These are phyloP conservation scores for Parotocinclus haroldoi DNA, from an alignment of 2,797 vertebrate species.

Conservation along the genomic window DNA sequence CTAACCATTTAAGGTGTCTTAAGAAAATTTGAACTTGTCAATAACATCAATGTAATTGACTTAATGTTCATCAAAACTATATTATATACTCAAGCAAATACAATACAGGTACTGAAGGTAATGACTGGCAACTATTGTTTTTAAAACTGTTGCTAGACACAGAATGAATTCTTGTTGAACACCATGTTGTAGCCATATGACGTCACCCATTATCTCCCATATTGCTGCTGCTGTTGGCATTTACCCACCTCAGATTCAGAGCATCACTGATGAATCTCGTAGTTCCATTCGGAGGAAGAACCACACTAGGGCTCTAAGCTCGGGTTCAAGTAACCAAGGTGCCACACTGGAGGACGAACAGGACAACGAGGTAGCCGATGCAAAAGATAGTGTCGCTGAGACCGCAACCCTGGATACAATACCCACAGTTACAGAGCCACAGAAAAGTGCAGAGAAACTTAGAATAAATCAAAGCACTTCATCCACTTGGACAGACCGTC, in stretches of 20 bases:
- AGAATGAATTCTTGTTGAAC: slow-evolving; percentile 15
- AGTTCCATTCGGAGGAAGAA: slow-evolving; percentile 87
- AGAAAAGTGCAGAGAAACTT: slow-evolving; percentile 2
- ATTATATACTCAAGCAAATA: too few species aligned
- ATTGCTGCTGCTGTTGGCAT: slow-evolving; percentile 56
- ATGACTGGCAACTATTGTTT: too few species aligned
- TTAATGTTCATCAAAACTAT: too few species aligned
- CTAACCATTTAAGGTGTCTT: too few species aligned
- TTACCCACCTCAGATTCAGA: slow-evolving; percentile 81
- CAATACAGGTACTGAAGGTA: too few species aligned
- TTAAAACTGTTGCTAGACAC: background rate
- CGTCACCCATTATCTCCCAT: slow-evolving; percentile 60
- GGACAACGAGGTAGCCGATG: slow-evolving; percentile 79
- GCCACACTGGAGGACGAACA: slow-evolving; percentile 68
- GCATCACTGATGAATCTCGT: slow-evolving; percentile 86
- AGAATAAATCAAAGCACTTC: background rate
- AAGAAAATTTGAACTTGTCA: too few species aligned
- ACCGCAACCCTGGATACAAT: slow-evolving; percentile 32
- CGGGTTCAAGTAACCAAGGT: slow-evolving; percentile 68
- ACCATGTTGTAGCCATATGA: slow-evolving; percentile 46
- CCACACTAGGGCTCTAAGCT: slow-evolving; percentile 58
- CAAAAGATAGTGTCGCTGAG: slow-evolving; percentile 6
- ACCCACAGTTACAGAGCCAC: slow-evolving; percentile 40
- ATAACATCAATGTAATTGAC: too few species aligned
- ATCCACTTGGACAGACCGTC: background rate